Base-by-base conservation (phyloP, 2,113 vertebrate species). In the Emberiza fucata region DNA sequence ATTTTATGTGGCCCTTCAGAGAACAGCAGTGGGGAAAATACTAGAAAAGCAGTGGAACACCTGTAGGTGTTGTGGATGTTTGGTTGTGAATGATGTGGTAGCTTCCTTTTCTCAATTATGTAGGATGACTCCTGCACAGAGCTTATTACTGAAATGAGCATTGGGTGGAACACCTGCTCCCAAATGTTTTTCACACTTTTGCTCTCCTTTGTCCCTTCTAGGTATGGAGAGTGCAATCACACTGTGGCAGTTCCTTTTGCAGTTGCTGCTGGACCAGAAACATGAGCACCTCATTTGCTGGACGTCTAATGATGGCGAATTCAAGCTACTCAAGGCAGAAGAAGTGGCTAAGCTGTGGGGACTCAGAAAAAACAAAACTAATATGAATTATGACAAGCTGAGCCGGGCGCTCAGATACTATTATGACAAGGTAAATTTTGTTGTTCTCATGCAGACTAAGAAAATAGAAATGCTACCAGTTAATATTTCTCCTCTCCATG, bases 211-310 rank as follows among this genome's bases (percentile, higher is more conserved):
- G 78, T 80, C 81, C 79, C 63, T 91, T 95, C 14, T 97, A 99
- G 99, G 98, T 96, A 99, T 99, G 99, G 99, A 99, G 98, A 99
- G 99, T 97, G 99, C 99, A 97, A 99, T 99, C 97, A 99, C 99
- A 17, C 97, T 99, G 97, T 99, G 99, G 99, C 99, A 99, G 99
- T 99, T 99, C 98, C 98, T 99, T 97, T 99, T 99, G 98, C 99
- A 99, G 98, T 97, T 99, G 98, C 98, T 99, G 94, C 98, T 99
- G 54, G 99, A 99, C 98, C 99, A 99, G 97, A 99, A 98, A 54
- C 99, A 99, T 66, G 99, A 99, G 91, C 99, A 99, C 85, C 98
- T 99, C 93, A 99, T 99, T 97, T 99, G 99, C 92, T 99, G 99
- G 99, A 99, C 99, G 6, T 99, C 99, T 75, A 98, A 98, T 4